phyloP scores from a whole-genome alignment of 1,140 invertebrate genomes.

The Drosophila teissieri region DNA sequence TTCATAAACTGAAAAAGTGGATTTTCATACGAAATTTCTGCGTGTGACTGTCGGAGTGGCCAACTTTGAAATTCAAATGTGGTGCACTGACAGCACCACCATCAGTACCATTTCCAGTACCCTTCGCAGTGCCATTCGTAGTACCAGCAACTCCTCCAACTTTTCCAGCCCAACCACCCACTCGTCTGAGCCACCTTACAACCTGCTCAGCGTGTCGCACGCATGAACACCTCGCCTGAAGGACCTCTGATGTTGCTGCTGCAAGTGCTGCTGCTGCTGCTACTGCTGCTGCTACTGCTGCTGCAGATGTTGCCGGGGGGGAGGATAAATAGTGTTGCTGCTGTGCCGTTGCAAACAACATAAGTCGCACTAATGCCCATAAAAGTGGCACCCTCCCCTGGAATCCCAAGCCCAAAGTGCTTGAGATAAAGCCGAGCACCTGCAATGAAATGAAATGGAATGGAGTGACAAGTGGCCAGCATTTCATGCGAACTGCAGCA shows the following conservation, averaged over 20 bases:
- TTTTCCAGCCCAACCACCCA: neutral
- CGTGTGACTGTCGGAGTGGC: slow-evolving; percentile 52
- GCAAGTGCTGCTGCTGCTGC: neutral
- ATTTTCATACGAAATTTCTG: slow-evolving; percentile 82
- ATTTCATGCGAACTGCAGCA: slow-evolving; percentile 79
- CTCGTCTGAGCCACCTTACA: slow-evolving; percentile 10
- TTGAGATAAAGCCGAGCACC: slow-evolving; percentile 76
- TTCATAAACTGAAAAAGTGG: slow-evolving; percentile 83
- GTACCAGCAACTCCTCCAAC: neutral
- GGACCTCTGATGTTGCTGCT: slow-evolving; percentile 31
- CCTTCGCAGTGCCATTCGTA: neutral
- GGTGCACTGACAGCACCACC: slow-evolving; percentile 59
- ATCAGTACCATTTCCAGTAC: neutral
- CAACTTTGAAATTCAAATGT: slow-evolving; percentile 80
- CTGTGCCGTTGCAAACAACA: slow-evolving; percentile 61
- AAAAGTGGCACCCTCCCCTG: slow-evolving; percentile 67
- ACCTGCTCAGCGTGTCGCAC: slow-evolving; percentile 73
- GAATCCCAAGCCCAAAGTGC: slow-evolving; percentile 52
- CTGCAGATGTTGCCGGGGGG: slow-evolving; percentile 33
- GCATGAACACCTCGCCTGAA: slow-evolving; percentile 75
- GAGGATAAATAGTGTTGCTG: slow-evolving; percentile 11
- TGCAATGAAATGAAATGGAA: slow-evolving; percentile 79
- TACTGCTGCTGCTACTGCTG: slow-evolving; percentile 18
- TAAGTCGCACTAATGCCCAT: slow-evolving; percentile 82
- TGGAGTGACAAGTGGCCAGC: slow-evolving; percentile 80